Base-by-base conservation (phyloP, 92 coral and sea anemone species). In the Paragorgia papillata region DNA sequence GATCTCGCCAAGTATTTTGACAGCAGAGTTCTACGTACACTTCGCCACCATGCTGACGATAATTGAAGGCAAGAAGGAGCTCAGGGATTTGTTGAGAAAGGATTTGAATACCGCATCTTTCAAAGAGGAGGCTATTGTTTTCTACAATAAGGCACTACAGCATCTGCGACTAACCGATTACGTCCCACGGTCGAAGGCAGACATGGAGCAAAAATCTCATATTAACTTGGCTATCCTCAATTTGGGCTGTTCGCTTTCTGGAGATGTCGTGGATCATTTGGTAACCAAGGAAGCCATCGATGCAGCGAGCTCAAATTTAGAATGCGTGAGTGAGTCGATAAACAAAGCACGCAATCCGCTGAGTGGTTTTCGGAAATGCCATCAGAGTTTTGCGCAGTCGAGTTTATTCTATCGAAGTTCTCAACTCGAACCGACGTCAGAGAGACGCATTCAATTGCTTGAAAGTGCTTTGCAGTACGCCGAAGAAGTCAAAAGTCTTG, bases 41-140 rank as follows among this genome's bases (percentile, higher is more conserved):
- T 82, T 82, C 66, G 85, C 75, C 24, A 59, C 80, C 66, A 63
- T 82, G 80, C 85, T 82, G 49, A 82, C 85, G 0, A 82, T 82
- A 19, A 63, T 80, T 20, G 73, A 70, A 31, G 57, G 85, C 30
- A 70, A 70, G 26, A 58, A 59, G 61, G 79, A 70, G 37, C 79
- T 73, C 25, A 46, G 60, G 27, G 76, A 69, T 31, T 13, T 8
- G 44, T 31, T 73, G 33, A 73, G 73, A 27, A 55, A 37, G 26
- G 80, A 82, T 33, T 30, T 82, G 10, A 49, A 20, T 24, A n/a
- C 39, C 44, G 31, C 26, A 0, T 62, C 80, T 21, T 73, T 73
- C 29, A 59, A 82, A 82, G 51, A 82, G 9, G 85, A 82, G 17
- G 80, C 80, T 20, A 50, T 73, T 40, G 44, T 34, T 8, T 82